A percentile compares a stretch with the other conserved stretches of the same genome.
Conservation (phyloP, 2,888 invertebrate species). For the Dasysyrphus tricinctus region DNA sequence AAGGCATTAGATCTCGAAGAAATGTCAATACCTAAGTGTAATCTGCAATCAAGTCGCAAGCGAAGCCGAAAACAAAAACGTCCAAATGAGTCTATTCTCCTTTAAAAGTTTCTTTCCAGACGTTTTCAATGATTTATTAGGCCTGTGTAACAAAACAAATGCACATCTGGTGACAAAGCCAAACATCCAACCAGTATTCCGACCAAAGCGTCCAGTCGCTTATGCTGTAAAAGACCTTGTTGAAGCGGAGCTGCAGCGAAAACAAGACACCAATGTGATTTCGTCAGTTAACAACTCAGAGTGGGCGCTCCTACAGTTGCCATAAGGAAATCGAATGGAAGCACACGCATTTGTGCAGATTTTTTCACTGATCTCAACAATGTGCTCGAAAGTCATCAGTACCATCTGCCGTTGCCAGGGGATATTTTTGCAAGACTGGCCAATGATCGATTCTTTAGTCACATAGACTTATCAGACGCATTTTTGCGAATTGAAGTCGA, state of each 20-base stretch:
- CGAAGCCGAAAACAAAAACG: too few species aligned
- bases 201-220: too few species aligned
- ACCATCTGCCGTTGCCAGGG: slow-evolving; percentile 68
- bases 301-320: slow-evolving; percentile 76
- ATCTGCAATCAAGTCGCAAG: too few species aligned
- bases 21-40: too few species aligned
- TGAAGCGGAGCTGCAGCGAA: not conserved
- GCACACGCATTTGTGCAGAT: slow-evolving; percentile 70
- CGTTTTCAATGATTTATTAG: too few species aligned
- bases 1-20: not conserved
- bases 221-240: not conserved
- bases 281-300: slow-evolving; percentile 71
- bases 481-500: slow-evolving; percentile 73
- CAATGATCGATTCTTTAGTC: slow-evolving; percentile 53
- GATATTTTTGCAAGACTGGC: slow-evolving; percentile 68
- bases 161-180: too few species aligned
- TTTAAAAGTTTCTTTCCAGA: not conserved
- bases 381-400: slow-evolving; percentile 66
- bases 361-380: slow-evolving; percentile 74
- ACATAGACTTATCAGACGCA: slow-evolving; percentile 70
- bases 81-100: too few species aligned
- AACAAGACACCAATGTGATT: slow-evolving; percentile 35
- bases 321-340: slow-evolving; percentile 68
- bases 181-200: too few species aligned
- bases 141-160: too few species aligned